Evolutionary conservation across 64 coral and sea anemone species (phyloP).

Genomic region (Pocillopora verrucosa): DNA sequence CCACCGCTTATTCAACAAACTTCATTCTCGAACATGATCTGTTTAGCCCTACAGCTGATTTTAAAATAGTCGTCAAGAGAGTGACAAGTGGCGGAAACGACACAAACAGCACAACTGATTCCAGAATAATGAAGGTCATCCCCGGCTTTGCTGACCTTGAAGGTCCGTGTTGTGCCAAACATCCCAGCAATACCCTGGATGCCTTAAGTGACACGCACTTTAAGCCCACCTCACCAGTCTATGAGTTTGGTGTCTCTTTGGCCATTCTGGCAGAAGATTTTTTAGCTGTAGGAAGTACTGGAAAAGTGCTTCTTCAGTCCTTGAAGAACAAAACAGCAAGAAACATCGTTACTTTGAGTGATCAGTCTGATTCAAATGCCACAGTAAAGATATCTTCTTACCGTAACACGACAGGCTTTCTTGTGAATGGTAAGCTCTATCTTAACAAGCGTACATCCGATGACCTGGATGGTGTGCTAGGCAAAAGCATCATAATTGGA

Average conservation of each 20-base stretch:
- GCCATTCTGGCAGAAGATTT: conserved; percentile 8
- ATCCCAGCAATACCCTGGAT: neutral
- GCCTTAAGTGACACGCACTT: conserved; percentile 38
- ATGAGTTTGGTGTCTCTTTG: conserved; percentile 41
- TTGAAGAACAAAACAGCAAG: neutral
- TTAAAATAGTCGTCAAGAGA: conserved; percentile 30
- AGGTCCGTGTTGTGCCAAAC: conserved; percentile 47
- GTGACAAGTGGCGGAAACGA: conserved; percentile 23
- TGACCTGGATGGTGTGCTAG: neutral
- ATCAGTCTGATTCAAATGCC: neutral
- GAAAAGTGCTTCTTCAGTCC: conserved; percentile 26
- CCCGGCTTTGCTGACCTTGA: conserved; percentile 52
- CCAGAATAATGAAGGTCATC: conserved; percentile 53
- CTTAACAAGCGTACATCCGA: neutral
- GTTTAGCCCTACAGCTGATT: conserved; percentile 49
- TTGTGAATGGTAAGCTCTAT: neutral
- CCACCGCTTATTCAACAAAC: neutral
- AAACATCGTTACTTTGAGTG: neutral
- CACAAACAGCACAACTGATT: conserved; percentile 46
- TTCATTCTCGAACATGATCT: neutral
- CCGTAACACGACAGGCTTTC: conserved; percentile 2
- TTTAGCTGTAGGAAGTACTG: conserved; percentile 14
- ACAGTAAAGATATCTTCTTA: neutral
- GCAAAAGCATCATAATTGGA: neutral
- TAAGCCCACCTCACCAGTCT: conserved; percentile 14